These are phyloP conservation scores for Drosophila virilis DNA, from an alignment of 1,140 invertebrate species.

Conservation along the genomic window DNA sequence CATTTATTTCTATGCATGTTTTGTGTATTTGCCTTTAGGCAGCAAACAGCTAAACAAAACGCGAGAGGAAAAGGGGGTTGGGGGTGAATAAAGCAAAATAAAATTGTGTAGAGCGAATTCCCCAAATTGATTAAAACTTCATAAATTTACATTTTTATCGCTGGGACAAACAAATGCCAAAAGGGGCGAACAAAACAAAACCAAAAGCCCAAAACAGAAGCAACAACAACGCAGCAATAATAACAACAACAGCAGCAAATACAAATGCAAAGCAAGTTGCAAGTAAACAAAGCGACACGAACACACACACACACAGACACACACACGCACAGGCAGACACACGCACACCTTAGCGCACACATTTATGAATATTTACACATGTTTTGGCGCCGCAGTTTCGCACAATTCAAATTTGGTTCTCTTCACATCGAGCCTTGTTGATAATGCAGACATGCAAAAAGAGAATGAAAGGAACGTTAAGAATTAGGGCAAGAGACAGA, in stretches of 20 bases:
- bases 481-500: background rate
- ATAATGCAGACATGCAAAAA: constrained; percentile 38
- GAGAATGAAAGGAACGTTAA: constrained; percentile 1
- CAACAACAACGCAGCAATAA: constrained; percentile 22
- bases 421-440: constrained; percentile 19
- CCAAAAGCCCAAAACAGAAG: constrained; percentile 35
- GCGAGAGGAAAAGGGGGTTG: background rate
- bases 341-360: constrained; percentile 12
- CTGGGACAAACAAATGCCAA: constrained; percentile 64
- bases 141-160: constrained; percentile 83
- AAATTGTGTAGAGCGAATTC: constrained; percentile 67
- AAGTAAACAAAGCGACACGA: constrained; percentile 51
- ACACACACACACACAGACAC: constrained; percentile 31
- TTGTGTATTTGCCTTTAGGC: constrained; percentile 60
- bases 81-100: constrained; percentile 14
- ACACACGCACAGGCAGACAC: background rate
- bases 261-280: constrained; percentile 44
- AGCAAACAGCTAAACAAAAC: constrained; percentile 51
- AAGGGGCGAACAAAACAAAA: constrained; percentile 45
- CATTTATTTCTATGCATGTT: constrained; percentile 43
- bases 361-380: constrained; percentile 78
- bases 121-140: constrained; percentile 83
- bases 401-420: constrained; percentile 35
- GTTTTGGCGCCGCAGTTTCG: constrained; percentile 57
- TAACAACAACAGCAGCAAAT: constrained; percentile 48